These are phyloP conservation scores for Murina feae DNA, from an alignment of 2,113 vertebrate species.

Conservation along the genomic window DNA sequence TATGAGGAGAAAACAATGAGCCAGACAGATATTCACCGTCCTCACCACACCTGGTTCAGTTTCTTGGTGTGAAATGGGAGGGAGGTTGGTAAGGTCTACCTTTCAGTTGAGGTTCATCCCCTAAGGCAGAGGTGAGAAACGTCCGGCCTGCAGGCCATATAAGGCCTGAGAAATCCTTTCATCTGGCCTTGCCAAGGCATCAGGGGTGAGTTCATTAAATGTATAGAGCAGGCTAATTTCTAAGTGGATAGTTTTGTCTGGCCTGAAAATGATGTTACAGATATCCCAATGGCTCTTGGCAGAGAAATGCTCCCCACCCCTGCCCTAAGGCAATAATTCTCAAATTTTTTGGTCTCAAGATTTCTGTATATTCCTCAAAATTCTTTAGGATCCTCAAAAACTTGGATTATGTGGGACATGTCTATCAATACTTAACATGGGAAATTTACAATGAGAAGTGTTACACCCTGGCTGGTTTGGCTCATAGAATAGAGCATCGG, in stretches of 20 bases:
- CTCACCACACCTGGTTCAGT: neutral
- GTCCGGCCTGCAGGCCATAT: too few relatives aligned
- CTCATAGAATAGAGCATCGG: too few relatives aligned
- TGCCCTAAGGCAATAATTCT: neutral
- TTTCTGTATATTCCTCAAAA: neutral
- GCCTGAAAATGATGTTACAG: too few relatives aligned
- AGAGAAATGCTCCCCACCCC: too few relatives aligned
- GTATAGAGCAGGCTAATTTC: too few relatives aligned
- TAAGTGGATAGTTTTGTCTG: too few relatives aligned
- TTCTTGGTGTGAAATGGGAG: neutral
- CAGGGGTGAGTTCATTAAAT: too few relatives aligned
- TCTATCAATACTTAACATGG: neutral
- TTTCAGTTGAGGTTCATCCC: neutral
- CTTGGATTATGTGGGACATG: neutral
- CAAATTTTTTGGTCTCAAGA: neutral
- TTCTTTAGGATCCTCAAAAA: neutral
- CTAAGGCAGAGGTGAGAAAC: neutral
- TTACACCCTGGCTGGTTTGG: neutral
- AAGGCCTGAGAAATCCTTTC: too few relatives aligned
- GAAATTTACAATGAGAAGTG: neutral
- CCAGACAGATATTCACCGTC: neutral
- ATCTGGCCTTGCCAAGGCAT: too few relatives aligned
- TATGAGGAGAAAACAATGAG: neutral
- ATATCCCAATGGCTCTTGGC: too few relatives aligned
- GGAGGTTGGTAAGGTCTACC: neutral